Evolutionary conservation across 1,140 invertebrate genomes (phyloP), one percentile per base, ranked within the genome.

Genomic region (Rhysida immarginata): DNA sequence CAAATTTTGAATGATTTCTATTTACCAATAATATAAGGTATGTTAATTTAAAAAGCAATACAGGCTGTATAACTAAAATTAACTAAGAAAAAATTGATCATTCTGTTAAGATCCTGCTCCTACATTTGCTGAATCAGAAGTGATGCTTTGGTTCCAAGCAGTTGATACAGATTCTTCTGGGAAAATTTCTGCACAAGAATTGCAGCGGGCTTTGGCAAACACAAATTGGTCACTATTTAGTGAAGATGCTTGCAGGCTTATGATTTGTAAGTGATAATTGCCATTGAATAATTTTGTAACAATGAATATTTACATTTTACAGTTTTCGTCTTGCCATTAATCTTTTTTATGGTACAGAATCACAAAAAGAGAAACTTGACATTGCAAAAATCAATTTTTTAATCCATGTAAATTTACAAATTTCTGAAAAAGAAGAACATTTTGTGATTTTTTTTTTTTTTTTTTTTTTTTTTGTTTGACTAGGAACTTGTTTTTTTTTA

Each of bases 151-250:
- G 86, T 91, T 91, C 65, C 63, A 66, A 18, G 75, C 83, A 27
- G 86, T 90, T 14, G 88, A 92, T 63, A 76, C 72, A 58, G 87
- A 90, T 67, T 71, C 76, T 24, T 89, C 85, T 52, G 88, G 88
- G n/a, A 78, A 80, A 66, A 92, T 93, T 46, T 80, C 80, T 58
- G 77, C 84, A 11, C 56, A 63, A 16, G 90, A 93, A 72, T 71
- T 94, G n/a, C 80, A 85, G 68, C 71, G 78, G 3, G 88, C 87
- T 2, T 72, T 94, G 2, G 80, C 88, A 5, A 91, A 90, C 74
- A 85, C 83, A 26, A 85, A 90, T 71, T 88, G 87, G 24, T 78
- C 84, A 56, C 79, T 81, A 56, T 93, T 93, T 67, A 88, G 85
- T 44, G 80, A 85, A 55, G 81, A 79, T 59, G 84, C 86, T 35